Evolutionary conservation across 2,113 vertebrate genomes (phyloP).

Genomic region (Syngnathoides biaculeatus): DNA sequence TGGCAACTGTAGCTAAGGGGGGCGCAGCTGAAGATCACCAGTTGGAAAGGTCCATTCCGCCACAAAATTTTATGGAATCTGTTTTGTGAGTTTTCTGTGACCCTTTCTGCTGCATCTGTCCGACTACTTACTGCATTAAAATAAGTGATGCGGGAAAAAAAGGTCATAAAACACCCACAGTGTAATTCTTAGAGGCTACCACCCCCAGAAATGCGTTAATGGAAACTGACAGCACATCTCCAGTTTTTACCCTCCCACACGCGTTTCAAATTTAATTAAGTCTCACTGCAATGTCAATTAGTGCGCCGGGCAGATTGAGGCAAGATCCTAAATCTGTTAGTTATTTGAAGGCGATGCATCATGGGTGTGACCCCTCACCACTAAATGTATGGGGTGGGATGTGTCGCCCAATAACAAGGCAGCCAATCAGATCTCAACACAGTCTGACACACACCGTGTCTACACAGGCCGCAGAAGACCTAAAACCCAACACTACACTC

Average conservation of each 20-base stretch:
- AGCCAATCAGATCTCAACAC: conserved; percentile 39
- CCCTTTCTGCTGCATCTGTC: not conserved
- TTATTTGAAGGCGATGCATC: conserved; percentile 47
- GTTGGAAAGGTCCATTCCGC: no score
- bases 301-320: conserved; percentile 3
- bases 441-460: conserved; percentile 13
- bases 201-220: not conserved
- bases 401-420: conserved; percentile 51
- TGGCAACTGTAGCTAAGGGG: no score
- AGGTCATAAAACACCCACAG: not conserved
- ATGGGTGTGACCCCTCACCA: conserved; percentile 58
- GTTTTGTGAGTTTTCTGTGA: not conserved
- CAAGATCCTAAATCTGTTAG: conserved; percentile 15
- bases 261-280: not conserved
- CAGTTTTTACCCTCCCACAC: not conserved
- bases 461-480: not conserved
- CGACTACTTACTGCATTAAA: not conserved
- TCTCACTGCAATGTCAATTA: not conserved
- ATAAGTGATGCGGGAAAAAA: not conserved
- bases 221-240: not conserved
- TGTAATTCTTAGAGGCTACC: not conserved
- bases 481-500: conserved; percentile 3
- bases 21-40: no score
- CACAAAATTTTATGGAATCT: no score
- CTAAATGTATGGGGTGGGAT: conserved; percentile 33